A percentile compares a stretch with the other conserved stretches of the same genome.
Evolutionary conservation across 1,140 invertebrate genomes (phyloP).

Genomic region (Polyergus mexicanus): DNA sequence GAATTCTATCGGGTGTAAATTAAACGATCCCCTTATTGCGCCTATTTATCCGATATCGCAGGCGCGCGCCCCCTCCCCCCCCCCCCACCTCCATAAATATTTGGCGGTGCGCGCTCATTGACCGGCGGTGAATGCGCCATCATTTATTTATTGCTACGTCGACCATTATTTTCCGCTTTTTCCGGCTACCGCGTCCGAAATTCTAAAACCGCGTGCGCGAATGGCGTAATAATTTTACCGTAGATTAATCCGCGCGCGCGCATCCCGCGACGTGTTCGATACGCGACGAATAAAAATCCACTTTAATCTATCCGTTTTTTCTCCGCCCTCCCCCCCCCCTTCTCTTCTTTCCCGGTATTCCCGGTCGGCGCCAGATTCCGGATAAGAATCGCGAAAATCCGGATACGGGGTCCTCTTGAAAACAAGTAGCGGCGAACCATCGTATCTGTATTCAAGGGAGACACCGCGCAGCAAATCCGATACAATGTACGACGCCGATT

Average conservation of each 20-base stretch:
- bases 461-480: conserved; percentile 27
- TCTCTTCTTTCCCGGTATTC: not conserved
- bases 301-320: conserved; percentile 49
- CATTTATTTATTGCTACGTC: conserved; percentile 62
- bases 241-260: conserved; percentile 47
- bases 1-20: conserved; percentile 54
- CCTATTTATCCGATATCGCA: conserved; percentile 56
- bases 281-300: conserved; percentile 60
- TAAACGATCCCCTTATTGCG: conserved; percentile 55
- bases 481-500: conserved; percentile 52
- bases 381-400: conserved; percentile 45
- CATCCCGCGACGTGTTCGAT: conserved; percentile 30
- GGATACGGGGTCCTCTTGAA: not conserved
- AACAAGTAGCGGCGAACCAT: conserved; percentile 36
- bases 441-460: conserved; percentile 53
- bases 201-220: conserved; percentile 51
- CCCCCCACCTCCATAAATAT: conserved; percentile 48
- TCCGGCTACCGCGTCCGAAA: conserved; percentile 30
- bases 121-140: conserved; percentile 44
- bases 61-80: not conserved
- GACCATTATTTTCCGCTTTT: conserved; percentile 48
- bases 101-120: conserved; percentile 40
- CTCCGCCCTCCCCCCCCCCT: too few species aligned
- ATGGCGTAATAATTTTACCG: conserved; percentile 61
- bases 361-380: not conserved